Evolutionary conservation across 1,140 invertebrate genomes (phyloP).

Genomic region (Hycleus cichorii): DNA sequence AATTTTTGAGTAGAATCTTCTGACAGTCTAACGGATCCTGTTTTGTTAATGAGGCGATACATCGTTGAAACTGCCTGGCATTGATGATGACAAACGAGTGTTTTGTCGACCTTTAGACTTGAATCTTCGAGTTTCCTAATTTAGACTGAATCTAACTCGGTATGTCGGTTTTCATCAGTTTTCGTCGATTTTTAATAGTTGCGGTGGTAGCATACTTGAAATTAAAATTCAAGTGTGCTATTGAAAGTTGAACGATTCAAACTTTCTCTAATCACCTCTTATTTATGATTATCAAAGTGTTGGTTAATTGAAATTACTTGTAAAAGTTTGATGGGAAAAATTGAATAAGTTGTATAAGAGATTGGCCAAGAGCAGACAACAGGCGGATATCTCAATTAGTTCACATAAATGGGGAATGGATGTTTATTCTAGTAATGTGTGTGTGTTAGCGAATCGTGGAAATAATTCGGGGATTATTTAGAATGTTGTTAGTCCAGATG

Average conservation of each 20-base stretch:
- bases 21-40: neutral
- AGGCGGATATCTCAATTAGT: conserved; percentile 7
- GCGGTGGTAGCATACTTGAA: no score
- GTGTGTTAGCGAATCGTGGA: conserved; percentile 9
- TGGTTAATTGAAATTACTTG: conserved; percentile 7
- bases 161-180: neutral
- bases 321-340: neutral
- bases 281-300: neutral
- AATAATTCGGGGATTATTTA: conserved; percentile 18
- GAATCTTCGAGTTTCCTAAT: neutral
- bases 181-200: no score
- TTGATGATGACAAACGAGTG: conserved; percentile 13
- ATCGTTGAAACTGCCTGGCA: conserved; percentile 10
- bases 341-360: conserved; percentile 4
- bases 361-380: neutral
- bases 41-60: conserved; percentile 13
- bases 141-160: neutral
- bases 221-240: neutral
- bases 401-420: neutral
- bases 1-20: no score
- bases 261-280: neutral
- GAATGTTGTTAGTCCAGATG: conserved; percentile 18
- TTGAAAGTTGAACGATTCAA: neutral
- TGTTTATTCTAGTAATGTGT: conserved; percentile 1
- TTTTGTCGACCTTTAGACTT: conserved; percentile 3